Evolutionary conservation across 2,113 vertebrate genomes (phyloP), one percentile per base, ranked within the genome.

Genomic region (Zosterops japonicus): DNA sequence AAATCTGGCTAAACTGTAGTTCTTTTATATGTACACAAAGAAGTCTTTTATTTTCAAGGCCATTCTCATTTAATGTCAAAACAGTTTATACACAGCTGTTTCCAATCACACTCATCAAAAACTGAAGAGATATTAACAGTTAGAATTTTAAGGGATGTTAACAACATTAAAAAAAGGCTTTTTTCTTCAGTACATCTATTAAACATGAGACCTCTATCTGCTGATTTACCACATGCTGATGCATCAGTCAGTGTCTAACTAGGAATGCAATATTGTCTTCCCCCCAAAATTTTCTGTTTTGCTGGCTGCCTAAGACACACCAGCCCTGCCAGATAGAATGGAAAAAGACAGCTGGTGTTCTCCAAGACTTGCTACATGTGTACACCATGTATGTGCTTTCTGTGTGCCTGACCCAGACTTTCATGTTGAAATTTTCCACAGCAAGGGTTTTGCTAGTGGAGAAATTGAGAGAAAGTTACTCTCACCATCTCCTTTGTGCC

Each of bases 1-100:
- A 41, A 69, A 80, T 92, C 75, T 90, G 55, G 21, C 41, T 69
- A 24, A 90, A 68, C 33, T 65, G 60, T 46, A 63, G 36, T 55
- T 61, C 28, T 80, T 87, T 46, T 22, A 49, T 94, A 91, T 76
- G 61, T 46, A 72, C 59, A 65, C 20, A 79, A 78, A 89, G 28
- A 57, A 95, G 64, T 61, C 31, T 78, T 93, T 63, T 28, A 3
- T 88, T 83, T 90, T 90, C 3, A 9, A 95, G 69, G n/a, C 12
- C 31, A 41, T 89, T 60, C 56, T 82, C 33, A 56, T 69, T 85
- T 65, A 46, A 44, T 69, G 41, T 56, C 3, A 8, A 29, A 87
- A 72, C 29, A 41, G 12, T 90, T 94, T 60, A 79, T 53, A 76
- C 20, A 49, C 74, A 90, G 75, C 70, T 90, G 57, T 86, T 94